phyloP scores from a whole-genome alignment of 2,797 vertebrate species.

The Cryptoblepharus egeriae region DNA sequence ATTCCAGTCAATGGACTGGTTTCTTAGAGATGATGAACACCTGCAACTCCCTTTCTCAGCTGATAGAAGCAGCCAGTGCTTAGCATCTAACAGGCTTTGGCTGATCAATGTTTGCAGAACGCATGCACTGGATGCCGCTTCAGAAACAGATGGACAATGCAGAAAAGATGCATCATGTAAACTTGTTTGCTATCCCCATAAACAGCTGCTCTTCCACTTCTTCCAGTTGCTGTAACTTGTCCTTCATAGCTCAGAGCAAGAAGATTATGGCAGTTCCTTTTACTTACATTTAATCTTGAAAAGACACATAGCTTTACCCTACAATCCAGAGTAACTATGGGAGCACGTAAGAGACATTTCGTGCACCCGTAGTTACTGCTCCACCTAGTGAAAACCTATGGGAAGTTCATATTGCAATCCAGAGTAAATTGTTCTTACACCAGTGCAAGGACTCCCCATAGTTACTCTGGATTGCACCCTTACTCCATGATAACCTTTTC shows the following conservation, averaged over 20 bases:
- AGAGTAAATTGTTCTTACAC: no score
- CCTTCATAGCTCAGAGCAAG: not conserved
- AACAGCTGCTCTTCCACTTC: not conserved
- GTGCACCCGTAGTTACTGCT: no score
- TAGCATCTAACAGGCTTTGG: rapidly evolving
- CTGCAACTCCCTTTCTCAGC: not conserved
- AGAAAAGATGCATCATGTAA: not conserved
- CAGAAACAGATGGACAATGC: not conserved
- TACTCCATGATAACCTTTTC: not conserved
- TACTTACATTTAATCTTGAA: not conserved
- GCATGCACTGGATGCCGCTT: not conserved
- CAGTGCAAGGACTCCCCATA: no score
- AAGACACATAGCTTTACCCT: not conserved
- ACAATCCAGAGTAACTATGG: no score
- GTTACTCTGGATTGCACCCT: no score
- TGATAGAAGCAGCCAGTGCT: not conserved
- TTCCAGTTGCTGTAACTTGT: not conserved
- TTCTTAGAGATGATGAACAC: slow-evolving; percentile 24
- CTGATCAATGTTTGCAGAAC: not conserved
- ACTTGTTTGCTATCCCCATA: not conserved
- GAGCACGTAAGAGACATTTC: no score
- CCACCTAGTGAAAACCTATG: no score
- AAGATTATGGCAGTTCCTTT: not conserved
- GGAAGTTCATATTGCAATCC: no score
- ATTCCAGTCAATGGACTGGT: slow-evolving; percentile 33